These are phyloP conservation scores for Syndactyla subalaris DNA, from an alignment of 2,797 vertebrate genomes.

Conservation along the genomic window DNA sequence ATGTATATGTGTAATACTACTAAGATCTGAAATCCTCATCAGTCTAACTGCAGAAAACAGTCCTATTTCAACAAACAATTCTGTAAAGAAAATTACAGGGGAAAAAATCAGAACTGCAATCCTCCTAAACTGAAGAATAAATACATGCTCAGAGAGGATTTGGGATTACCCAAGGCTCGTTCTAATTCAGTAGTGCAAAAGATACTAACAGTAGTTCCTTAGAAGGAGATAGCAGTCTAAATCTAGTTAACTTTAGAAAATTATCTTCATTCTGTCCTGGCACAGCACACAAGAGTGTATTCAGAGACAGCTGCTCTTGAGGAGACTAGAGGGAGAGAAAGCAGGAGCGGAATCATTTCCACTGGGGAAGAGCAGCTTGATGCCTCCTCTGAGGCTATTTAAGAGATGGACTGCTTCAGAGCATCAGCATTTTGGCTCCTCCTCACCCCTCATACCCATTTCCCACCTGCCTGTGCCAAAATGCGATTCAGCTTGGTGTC, in stretches of 20 bases:
- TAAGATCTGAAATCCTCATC: background rate
- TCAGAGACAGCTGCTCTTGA: conserved; percentile 36
- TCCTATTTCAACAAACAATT: background rate
- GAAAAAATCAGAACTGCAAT: background rate
- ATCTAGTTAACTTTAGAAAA: conserved; percentile 54
- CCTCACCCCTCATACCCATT: background rate
- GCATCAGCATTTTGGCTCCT: conserved; percentile 11
- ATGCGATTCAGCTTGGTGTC: background rate
- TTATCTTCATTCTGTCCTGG: background rate
- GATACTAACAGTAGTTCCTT: conserved; percentile 39
- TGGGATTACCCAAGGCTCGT: conserved; percentile 33
- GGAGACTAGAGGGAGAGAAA: background rate
- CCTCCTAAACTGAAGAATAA: conserved; percentile 41
- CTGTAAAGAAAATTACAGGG: conserved; percentile 6
- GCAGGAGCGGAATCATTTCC: background rate
- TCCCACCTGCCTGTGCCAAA: conserved; percentile 30
- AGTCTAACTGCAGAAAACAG: background rate
- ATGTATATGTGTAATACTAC: background rate
- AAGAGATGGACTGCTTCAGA: background rate
- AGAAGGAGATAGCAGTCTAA: conserved; percentile 28
- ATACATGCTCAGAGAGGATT: conserved; percentile 22
- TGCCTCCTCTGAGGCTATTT: conserved; percentile 4
- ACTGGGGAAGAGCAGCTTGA: background rate
- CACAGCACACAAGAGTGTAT: background rate
- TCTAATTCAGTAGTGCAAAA: conserved; percentile 9